phyloP scores from a whole-genome alignment of 2,888 invertebrate species.

The Seira ritae region DNA sequence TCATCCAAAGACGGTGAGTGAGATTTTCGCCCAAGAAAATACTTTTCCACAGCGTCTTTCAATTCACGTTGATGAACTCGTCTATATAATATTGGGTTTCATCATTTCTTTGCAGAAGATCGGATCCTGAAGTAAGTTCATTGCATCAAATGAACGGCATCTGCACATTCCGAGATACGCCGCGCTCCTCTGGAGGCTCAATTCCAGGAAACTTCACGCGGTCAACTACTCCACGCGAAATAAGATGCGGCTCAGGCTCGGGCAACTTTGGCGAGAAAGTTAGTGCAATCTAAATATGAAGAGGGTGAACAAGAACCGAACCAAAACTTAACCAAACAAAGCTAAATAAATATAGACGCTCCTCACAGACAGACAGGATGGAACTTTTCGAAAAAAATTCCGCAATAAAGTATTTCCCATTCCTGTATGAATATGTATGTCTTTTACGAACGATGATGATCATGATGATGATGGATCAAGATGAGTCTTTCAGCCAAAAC shows the following conservation, averaged over 20 bases:
- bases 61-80: too few species aligned
- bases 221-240: conserved; percentile 72
- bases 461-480: neutral
- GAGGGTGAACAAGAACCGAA: too few species aligned
- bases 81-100: too few species aligned
- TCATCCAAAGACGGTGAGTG: conserved; percentile 72
- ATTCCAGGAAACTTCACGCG: conserved; percentile 74
- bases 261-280: conserved; percentile 73
- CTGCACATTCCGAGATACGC: conserved; percentile 71
- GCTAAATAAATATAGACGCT: too few species aligned
- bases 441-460: too few species aligned
- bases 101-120: conserved; percentile 50
- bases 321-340: too few species aligned
- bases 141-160: conserved; percentile 74
- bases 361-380: too few species aligned
- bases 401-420: neutral
- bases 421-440: too few species aligned
- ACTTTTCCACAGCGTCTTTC: neutral
- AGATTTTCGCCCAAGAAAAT: neutral
- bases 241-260: conserved; percentile 74
- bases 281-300: conserved; percentile 71
- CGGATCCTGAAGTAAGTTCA: conserved; percentile 73
- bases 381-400: neutral
- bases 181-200: conserved; percentile 75
- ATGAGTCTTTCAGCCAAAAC: neutral